phyloP scores from a whole-genome alignment of 2,888 invertebrate genomes.

The Drosophila fulvimacula region DNA sequence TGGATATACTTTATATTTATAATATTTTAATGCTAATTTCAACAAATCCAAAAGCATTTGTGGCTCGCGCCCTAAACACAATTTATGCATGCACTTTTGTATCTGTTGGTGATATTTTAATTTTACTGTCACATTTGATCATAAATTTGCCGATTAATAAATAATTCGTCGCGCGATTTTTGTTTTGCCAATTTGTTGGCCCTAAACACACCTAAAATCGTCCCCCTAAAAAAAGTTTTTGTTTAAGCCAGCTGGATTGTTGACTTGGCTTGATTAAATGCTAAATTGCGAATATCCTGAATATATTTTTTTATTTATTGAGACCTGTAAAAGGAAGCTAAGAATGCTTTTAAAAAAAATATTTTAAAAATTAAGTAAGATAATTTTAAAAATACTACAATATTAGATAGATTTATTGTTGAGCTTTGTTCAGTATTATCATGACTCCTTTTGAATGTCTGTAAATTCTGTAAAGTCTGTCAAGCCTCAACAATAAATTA shows the following conservation, averaged over 20 bases:
- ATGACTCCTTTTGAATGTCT: neutral
- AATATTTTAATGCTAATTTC: constrained; percentile 83
- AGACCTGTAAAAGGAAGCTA: no score
- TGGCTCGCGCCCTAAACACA: constrained; percentile 44
- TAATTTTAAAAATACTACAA: no score
- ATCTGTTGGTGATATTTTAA: constrained; percentile 81
- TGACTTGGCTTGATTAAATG: neutral
- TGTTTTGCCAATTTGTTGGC: constrained; percentile 22
- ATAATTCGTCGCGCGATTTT: constrained; percentile 45
- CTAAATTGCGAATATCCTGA: neutral
- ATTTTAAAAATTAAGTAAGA: no score
- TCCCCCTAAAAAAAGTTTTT: neutral
- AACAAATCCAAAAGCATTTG: constrained; percentile 62
- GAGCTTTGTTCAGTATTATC: no score
- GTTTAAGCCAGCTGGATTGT: neutral
- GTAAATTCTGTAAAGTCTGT: neutral
- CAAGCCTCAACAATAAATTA: neutral
- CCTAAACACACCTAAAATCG: neutral
- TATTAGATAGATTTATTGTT: no score
- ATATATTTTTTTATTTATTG: no score
- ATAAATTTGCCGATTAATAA: constrained; percentile 80
- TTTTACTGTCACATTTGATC: constrained; percentile 83
- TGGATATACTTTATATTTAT: constrained; percentile 58
- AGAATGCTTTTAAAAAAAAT: no score
- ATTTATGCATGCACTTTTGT: constrained; percentile 46